A percentile compares a stretch with the other conserved stretches of the same genome.
phyloP scores from a whole-genome alignment of 2,888 invertebrate genomes.

The Erpobdella octoculata region DNA sequence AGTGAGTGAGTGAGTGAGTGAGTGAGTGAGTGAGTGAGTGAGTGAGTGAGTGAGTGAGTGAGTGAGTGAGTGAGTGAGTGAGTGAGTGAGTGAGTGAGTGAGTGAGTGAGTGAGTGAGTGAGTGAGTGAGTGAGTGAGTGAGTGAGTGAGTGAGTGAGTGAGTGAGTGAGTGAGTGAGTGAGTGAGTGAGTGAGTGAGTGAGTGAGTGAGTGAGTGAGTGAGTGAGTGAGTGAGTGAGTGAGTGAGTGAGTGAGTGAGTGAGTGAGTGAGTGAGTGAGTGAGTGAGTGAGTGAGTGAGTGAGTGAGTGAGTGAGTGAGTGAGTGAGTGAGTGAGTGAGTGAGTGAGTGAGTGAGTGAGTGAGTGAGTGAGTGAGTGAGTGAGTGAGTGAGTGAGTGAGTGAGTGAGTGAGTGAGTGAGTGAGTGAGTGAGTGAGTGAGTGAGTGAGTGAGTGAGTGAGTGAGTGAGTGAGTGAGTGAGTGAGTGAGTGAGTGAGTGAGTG shows the following conservation, averaged over 20 bases:
- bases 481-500: conserved; percentile 2
- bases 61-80: background rate
- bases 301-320: too few relatives aligned
- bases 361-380: conserved; percentile 2
- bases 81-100: background rate
- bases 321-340: too few relatives aligned
- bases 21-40: too few relatives aligned
- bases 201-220: too few relatives aligned
- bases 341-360: conserved; percentile 1
- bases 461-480: conserved; percentile 1
- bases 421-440: conserved; percentile 2
- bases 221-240: too few relatives aligned
- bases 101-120: background rate
- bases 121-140: background rate
- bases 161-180: background rate
- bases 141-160: background rate
- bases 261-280: too few relatives aligned
- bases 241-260: too few relatives aligned
- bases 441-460: conserved; percentile 2
- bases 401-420: conserved; percentile 2
- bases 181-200: too few relatives aligned
- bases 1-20: too few relatives aligned
- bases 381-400: conserved; percentile 2
- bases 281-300: too few relatives aligned
- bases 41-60: too few relatives aligned